Conservation (phyloP, 2,888 invertebrate genomes). For the Dynastes hyllus region DNA sequence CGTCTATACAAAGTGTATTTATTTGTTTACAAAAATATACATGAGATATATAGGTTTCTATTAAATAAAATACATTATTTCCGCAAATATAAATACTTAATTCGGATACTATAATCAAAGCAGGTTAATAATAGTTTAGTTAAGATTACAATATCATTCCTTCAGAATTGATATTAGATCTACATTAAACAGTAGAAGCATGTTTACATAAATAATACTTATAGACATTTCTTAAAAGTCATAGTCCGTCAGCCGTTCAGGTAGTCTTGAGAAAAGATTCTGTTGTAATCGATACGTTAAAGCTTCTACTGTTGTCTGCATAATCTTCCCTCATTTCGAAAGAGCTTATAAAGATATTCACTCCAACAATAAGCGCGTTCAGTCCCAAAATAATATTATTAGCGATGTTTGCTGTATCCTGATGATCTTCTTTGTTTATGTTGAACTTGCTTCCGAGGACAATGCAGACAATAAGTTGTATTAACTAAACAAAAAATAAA, state of each 20-base stretch:
- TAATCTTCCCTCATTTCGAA: conserved; percentile 73
- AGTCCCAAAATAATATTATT: conserved; percentile 77
- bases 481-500: conserved; percentile 71
- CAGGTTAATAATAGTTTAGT: no score
- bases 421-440: conserved; percentile 77
- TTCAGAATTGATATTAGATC: no score
- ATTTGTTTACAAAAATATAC: not conserved
- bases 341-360: conserved; percentile 77
- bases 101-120: no score
- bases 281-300: conserved; percentile 56
- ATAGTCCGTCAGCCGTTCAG: no score
- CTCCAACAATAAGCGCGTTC: conserved; percentile 76
- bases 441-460: conserved; percentile 76
- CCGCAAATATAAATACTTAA: no score
- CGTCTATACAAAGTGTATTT: not conserved
- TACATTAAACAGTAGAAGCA: not conserved
- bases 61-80: not conserved
- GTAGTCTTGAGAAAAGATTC: not conserved
- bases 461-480: conserved; percentile 76
- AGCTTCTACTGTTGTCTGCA: conserved; percentile 11
- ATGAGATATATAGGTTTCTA: not conserved
- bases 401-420: conserved; percentile 75
- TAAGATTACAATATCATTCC: no score
- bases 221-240: no score
- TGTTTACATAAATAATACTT: no score